Conservation (phyloP, 2,888 invertebrate genomes). For the Pachymerium ferrugineum region DNA sequence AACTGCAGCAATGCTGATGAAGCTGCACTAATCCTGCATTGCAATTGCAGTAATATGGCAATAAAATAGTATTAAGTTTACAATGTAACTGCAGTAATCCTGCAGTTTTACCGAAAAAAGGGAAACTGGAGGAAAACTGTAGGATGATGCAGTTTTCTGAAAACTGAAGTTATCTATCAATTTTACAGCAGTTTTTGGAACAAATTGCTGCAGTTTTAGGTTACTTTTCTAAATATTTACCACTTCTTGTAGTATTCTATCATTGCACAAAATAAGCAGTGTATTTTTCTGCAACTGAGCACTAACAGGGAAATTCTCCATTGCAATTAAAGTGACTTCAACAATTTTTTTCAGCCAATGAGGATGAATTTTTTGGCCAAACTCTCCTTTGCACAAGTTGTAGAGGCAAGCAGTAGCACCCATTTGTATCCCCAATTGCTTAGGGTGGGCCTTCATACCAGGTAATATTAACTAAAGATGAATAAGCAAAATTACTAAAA, state of each 20-base stretch:
- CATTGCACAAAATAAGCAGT: slow-evolving; percentile 66
- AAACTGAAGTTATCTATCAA: too few relatives aligned
- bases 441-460: slow-evolving; percentile 46
- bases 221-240: slow-evolving; percentile 43
- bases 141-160: too few relatives aligned
- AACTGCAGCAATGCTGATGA: too few relatives aligned
- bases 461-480: slow-evolving; percentile 45
- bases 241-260: slow-evolving; percentile 67
- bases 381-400: slow-evolving; percentile 62
- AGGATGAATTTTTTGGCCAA: slow-evolving; percentile 61
- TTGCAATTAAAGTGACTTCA: slow-evolving; percentile 59
- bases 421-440: slow-evolving; percentile 61
- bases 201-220: too few relatives aligned
- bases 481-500: too few relatives aligned
- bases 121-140: too few relatives aligned
- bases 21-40: too few relatives aligned
- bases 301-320: slow-evolving; percentile 62
- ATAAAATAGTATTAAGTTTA: too few relatives aligned
- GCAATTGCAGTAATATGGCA: too few relatives aligned
- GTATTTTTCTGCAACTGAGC: slow-evolving; percentile 66
- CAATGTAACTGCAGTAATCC: too few relatives aligned
- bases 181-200: too few relatives aligned
- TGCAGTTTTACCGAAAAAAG: too few relatives aligned
- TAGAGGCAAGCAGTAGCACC: slow-evolving; percentile 69
- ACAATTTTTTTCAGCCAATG: slow-evolving; percentile 58